Conservation (phyloP, 2,888 invertebrate species). For the Lomographa bimaculata region DNA sequence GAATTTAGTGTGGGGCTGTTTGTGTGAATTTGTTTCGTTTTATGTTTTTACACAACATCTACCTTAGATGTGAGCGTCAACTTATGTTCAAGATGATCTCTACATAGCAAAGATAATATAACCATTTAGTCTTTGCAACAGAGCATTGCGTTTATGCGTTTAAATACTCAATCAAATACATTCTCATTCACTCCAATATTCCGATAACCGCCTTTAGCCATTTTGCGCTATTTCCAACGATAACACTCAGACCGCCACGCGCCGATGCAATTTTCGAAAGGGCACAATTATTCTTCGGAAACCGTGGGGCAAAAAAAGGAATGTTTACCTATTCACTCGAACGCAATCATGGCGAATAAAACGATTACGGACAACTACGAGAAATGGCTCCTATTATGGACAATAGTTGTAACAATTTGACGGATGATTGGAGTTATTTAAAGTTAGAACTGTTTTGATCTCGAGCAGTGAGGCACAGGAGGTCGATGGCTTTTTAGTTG, state of each 20-base stretch:
- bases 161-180: too few species aligned
- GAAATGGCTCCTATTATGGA: constrained; percentile 48
- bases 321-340: constrained; percentile 64
- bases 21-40: too few species aligned
- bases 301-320: constrained; percentile 58
- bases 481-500: constrained; percentile 14
- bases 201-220: constrained; percentile 14
- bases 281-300: constrained; percentile 63
- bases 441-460: constrained; percentile 31
- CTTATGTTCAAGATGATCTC: too few species aligned
- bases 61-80: too few species aligned
- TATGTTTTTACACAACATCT: too few species aligned
- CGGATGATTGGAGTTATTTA: constrained; percentile 35
- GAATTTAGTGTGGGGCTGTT: too few species aligned
- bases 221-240: constrained; percentile 33
- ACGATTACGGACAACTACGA: constrained; percentile 58
- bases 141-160: too few species aligned
- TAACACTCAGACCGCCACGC: constrained; percentile 75
- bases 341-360: constrained; percentile 66
- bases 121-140: too few species aligned
- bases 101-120: too few species aligned
- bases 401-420: constrained; percentile 42
- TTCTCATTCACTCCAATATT: too few species aligned
- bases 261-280: constrained; percentile 58
- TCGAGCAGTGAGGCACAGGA: constrained; percentile 24